Evolutionary conservation across 2,888 invertebrate species (phyloP), one percentile per base, ranked within the genome.

Genomic region (Gastracanthus pulcherrimus): DNA sequence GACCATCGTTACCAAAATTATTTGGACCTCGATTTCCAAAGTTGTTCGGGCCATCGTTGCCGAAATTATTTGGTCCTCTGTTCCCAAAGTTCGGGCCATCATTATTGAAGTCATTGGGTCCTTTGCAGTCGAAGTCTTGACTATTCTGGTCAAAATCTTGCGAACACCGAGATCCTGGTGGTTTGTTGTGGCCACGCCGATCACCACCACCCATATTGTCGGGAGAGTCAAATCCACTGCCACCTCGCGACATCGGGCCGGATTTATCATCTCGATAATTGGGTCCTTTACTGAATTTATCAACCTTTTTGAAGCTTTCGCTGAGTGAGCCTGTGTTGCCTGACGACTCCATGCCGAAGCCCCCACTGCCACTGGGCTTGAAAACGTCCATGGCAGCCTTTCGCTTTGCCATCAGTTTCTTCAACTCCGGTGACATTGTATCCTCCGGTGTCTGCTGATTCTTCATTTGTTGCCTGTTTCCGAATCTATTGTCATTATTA

Each of bases 401-500:
- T 26, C 91, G 88, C 81, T 91, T 91, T 55, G 90, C 90, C 91
- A 91, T 91, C 0, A 91, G 87, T 66, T 90, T 90, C 55, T 88
- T 89, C n/a, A 91, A 76, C 77, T 91, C 91, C 36, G 91, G 90
- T 6, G 90, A 74, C 72, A 91, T 84, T 36, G 87, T 86, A 45
- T 86, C 86, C 26, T 76, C 76, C 11, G 31, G 29, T 13, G 19
- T 38, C 31, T 38, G 29, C 2, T 86, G 86, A 82, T 84, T 85
- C 67, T 82, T 87, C 55, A 85, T 85, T 38, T 81, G 84, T 19
- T 86, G 86, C 36, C 78, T 64, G 16, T 79, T 82, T 26, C 80
- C 83, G 67, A 85, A 86, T 71, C 82, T 78, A 62, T 81, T 71
- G 7, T 45, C 13, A 29, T 64, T 34, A 64, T 81, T 70, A 36